These are phyloP conservation scores for Temnothorax longispinosus DNA, from an alignment of 1,140 invertebrate species.

Conservation along the genomic window DNA sequence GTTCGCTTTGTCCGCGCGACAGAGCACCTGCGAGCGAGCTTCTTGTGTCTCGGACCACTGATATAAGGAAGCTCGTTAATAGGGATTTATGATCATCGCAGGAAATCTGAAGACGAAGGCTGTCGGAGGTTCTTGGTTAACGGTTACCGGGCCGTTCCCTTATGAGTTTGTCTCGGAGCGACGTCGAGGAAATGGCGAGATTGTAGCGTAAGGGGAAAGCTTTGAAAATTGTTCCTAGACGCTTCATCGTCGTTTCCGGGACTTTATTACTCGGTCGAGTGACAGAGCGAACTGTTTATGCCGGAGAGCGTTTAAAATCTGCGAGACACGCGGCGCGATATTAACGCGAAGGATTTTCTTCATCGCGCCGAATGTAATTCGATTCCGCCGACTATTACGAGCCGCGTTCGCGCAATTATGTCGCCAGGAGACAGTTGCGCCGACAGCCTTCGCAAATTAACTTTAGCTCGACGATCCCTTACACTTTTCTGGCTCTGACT, in stretches of 20 bases:
- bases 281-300: constrained; percentile 36
- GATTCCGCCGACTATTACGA: constrained; percentile 28
- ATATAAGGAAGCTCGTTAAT: constrained; percentile 71
- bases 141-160: constrained; percentile 51
- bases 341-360: background rate
- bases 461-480: background rate
- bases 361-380: constrained; percentile 33
- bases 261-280: constrained; percentile 18
- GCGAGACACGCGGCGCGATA: constrained; percentile 23
- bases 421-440: constrained; percentile 18
- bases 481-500: background rate
- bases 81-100: constrained; percentile 72
- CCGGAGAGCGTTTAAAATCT: constrained; percentile 33
- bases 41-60: constrained; percentile 4
- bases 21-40: too few species aligned
- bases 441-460: constrained; percentile 42
- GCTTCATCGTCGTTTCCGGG: background rate
- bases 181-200: constrained; percentile 21
- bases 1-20: background rate
- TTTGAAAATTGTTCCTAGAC: constrained; percentile 53
- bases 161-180: constrained; percentile 39
- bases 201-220: constrained; percentile 2
- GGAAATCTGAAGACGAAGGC: constrained; percentile 60
- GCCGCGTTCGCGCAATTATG: constrained; percentile 15
- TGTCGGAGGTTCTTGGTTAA: constrained; percentile 58